These are phyloP conservation scores for Brotogeris chrysoptera DNA, from an alignment of 2,797 vertebrate genomes.

Conservation along the genomic window DNA sequence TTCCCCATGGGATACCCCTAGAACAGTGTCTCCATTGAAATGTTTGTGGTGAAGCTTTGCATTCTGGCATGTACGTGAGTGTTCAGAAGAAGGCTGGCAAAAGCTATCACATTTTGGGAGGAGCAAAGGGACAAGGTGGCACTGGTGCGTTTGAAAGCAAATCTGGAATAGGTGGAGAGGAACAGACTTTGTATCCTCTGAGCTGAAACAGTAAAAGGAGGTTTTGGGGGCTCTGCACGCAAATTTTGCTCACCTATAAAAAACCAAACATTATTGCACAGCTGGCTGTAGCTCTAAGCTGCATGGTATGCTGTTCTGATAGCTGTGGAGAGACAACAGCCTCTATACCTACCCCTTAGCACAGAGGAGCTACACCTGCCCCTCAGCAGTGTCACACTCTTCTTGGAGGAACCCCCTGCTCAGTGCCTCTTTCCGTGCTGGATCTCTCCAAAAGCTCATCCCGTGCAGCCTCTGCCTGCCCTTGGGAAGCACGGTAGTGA, in stretches of 20 bases:
- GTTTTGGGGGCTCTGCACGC: rapidly evolving
- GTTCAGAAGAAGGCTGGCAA: neutral
- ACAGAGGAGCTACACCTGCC: neutral
- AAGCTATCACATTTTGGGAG: neutral
- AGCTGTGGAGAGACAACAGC: neutral
- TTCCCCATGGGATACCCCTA: neutral
- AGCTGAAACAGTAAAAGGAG: neutral
- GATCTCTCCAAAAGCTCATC: neutral
- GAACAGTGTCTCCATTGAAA: neutral
- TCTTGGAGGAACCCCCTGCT: neutral
- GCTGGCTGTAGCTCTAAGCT: neutral
- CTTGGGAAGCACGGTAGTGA: neutral
- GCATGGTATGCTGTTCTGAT: neutral
- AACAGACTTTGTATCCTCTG: neutral
- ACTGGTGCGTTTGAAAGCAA: neutral
- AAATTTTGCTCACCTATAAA: neutral
- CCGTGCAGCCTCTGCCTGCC: rapidly evolving
- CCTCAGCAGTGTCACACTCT: neutral
- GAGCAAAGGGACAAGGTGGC: neutral
- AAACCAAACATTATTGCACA: neutral
- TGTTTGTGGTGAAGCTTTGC: neutral
- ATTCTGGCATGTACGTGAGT: neutral
- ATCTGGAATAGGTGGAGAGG: neutral
- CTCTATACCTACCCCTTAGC: neutral
- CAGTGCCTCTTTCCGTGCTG: neutral